Evolutionary conservation across 2,888 invertebrate genomes (phyloP).

Genomic region (Tillus elongatus): DNA sequence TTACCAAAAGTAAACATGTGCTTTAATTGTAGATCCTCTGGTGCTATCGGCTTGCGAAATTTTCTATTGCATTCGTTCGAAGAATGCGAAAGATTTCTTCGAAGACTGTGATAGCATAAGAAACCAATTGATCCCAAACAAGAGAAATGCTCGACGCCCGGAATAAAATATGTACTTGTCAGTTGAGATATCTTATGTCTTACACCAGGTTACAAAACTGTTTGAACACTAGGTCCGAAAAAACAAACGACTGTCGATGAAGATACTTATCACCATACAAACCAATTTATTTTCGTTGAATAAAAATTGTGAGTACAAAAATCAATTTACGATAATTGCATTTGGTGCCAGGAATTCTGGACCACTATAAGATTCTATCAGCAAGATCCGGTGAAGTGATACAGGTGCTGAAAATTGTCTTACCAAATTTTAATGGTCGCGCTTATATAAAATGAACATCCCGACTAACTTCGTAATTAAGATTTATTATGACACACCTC

Average conservation of each 20-base stretch:
- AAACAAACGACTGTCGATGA: neutral
- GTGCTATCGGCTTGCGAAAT: too few species aligned
- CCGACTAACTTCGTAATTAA: slow-evolving; percentile 23
- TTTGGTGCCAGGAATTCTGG: slow-evolving; percentile 26
- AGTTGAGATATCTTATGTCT: too few species aligned
- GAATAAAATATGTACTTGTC: too few species aligned
- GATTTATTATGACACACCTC: slow-evolving; percentile 19
- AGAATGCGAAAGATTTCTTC: too few species aligned
- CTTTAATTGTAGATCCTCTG: too few species aligned
- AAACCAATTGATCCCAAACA: too few species aligned
- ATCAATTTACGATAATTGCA: slow-evolving; percentile 38
- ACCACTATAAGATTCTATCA: slow-evolving; percentile 24
- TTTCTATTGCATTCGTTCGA: too few species aligned
- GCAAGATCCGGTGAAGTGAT: slow-evolving; percentile 24
- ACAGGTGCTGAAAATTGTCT: slow-evolving; percentile 22
- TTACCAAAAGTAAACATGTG: too few species aligned
- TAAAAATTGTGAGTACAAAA: slow-evolving; percentile 35
- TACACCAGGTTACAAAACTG: too few species aligned
- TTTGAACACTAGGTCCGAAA: too few species aligned
- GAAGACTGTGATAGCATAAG: too few species aligned
- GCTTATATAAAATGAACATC: slow-evolving; percentile 20
- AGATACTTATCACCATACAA: slow-evolving; percentile 7
- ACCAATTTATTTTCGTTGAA: slow-evolving; percentile 20
- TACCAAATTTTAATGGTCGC: slow-evolving; percentile 23
- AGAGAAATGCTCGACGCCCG: too few species aligned